These are phyloP conservation scores for Tenthredo scrophulariae DNA, from an alignment of 2,888 invertebrate genomes.

Conservation along the genomic window DNA sequence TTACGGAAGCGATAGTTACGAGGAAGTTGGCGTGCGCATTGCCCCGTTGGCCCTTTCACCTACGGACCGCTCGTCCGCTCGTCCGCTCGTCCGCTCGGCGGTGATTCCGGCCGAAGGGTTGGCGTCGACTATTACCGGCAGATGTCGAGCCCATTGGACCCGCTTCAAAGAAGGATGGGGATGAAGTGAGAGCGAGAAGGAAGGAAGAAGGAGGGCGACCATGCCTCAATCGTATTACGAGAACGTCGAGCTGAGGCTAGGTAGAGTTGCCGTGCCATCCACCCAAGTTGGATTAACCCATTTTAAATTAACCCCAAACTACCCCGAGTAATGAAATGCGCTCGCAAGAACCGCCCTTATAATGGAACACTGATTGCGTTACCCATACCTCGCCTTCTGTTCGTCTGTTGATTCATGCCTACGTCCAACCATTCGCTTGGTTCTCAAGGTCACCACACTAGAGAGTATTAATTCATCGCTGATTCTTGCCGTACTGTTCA, in stretches of 20 bases:
- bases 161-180: slow-evolving; percentile 31
- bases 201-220: slow-evolving; percentile 15
- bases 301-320: slow-evolving; percentile 56
- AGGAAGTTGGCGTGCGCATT: slow-evolving; percentile 43
- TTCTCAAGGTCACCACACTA: slow-evolving; percentile 10
- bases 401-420: slow-evolving; percentile 41
- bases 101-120: slow-evolving; percentile 52
- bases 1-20: slow-evolving; percentile 51
- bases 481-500: neutral
- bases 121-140: slow-evolving; percentile 54
- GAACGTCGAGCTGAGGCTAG: slow-evolving; percentile 35
- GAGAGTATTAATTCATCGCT: neutral
- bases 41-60: slow-evolving; percentile 50
- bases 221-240: slow-evolving; percentile 52
- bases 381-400: slow-evolving; percentile 29
- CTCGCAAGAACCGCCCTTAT: slow-evolving; percentile 54
- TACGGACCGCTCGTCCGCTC: slow-evolving; percentile 40
- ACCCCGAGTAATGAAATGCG: slow-evolving; percentile 55
- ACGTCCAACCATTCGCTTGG: neutral
- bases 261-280: slow-evolving; percentile 36
- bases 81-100: slow-evolving; percentile 38
- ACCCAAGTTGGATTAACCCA: slow-evolving; percentile 54
- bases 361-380: slow-evolving; percentile 56
- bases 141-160: slow-evolving; percentile 55
- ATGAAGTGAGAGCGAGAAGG: neutral